Evolutionary conservation across 2,113 vertebrate species (phyloP).

Genomic region (Phrynosoma blainvillii): DNA sequence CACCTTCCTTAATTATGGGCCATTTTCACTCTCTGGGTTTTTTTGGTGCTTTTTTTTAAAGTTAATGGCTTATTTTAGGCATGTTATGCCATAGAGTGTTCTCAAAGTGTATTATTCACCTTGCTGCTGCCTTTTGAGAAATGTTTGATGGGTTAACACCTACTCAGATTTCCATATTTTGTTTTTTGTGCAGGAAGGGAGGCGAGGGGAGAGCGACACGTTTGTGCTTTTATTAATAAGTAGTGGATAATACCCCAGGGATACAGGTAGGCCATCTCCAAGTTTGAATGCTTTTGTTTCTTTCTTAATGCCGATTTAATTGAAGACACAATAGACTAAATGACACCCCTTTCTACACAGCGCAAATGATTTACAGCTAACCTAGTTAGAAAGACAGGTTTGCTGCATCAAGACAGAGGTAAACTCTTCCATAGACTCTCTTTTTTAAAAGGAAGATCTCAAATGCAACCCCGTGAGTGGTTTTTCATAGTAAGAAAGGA

Average conservation of each 20-base stretch:
- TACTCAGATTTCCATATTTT: constrained; percentile 39
- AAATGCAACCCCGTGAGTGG: too few species aligned
- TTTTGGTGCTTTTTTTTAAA: too few species aligned
- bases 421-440: too few species aligned
- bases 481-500: too few species aligned
- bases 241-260: constrained; percentile 51
- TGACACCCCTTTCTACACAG: background rate
- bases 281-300: constrained; percentile 54
- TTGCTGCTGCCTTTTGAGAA: constrained; percentile 59
- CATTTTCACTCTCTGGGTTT: constrained; percentile 69
- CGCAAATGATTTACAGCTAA: constrained; percentile 22
- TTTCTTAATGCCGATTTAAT: constrained; percentile 38
- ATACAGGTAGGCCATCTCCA: constrained; percentile 42
- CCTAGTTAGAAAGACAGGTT: constrained; percentile 13
- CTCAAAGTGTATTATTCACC: constrained; percentile 71
- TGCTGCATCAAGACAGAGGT: too few species aligned
- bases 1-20: constrained; percentile 74
- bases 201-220: constrained; percentile 47
- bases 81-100: constrained; percentile 64
- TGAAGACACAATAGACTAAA: constrained; percentile 36
- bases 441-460: too few species aligned
- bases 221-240: constrained; percentile 46
- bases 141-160: constrained; percentile 64
- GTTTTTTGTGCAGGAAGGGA: too few species aligned
- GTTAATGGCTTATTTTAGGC: constrained; percentile 72